Conservation (phyloP, 1,140 invertebrate species). For the Laupala kohalensis region DNA sequence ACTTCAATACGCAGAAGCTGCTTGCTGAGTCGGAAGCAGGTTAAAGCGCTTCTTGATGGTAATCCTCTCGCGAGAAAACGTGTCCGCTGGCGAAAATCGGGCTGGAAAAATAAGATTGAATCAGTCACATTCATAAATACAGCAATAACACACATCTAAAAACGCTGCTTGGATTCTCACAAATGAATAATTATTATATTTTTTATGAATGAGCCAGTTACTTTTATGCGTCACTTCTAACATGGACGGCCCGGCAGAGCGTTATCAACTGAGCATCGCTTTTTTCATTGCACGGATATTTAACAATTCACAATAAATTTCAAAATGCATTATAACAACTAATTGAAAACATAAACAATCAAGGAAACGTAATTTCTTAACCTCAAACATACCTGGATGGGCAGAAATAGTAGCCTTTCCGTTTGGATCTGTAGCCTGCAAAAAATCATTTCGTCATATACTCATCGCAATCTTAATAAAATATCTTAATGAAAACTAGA, state of each 20-base stretch:
- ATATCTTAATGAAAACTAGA: neutral
- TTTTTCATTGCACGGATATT: too few relatives aligned
- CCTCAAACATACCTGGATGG: neutral
- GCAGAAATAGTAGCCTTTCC: neutral
- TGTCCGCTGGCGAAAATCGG: conserved; percentile 90
- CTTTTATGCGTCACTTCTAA: neutral
- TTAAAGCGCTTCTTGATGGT: conserved; percentile 83
- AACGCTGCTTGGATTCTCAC: neutral
- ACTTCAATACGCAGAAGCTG: conserved; percentile 49
- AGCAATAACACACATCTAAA: neutral
- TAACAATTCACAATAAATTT: too few relatives aligned
- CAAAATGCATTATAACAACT: too few relatives aligned
- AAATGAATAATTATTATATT: neutral
- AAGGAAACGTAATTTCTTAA: neutral
- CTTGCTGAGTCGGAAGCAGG: conserved; percentile 73
- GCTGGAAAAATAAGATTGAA: conserved; percentile 41
- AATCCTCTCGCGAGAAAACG: conserved; percentile 81
- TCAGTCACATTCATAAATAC: neutral
- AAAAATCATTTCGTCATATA: neutral
- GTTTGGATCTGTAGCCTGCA: neutral
- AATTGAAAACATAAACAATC: neutral
- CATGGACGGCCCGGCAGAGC: neutral
- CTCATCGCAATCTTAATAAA: neutral
- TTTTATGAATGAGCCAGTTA: neutral
- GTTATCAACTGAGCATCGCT: too few relatives aligned